Percentiles rank a stretch among this genome's conserved stretches.
phyloP scores from a whole-genome alignment of 2,888 invertebrate genomes.

The Willowsia nigromaculata region DNA sequence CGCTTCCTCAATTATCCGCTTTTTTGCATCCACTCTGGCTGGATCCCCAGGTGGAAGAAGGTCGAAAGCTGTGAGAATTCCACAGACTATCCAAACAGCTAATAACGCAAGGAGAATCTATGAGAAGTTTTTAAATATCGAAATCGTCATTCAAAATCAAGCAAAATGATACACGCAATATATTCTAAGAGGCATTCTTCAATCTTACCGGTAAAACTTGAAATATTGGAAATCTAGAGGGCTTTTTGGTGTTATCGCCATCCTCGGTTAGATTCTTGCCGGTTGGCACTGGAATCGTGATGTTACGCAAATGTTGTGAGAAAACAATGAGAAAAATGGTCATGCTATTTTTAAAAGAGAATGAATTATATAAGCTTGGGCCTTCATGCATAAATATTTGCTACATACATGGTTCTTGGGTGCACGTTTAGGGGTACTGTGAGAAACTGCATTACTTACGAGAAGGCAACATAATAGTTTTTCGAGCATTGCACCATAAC shows the following conservation, averaged over 20 bases:
- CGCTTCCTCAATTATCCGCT: constrained; percentile 86
- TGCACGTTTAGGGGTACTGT: no score
- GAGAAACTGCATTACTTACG: constrained; percentile 79
- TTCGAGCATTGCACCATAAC: constrained; percentile 80
- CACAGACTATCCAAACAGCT: constrained; percentile 89
- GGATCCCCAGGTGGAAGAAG: constrained; percentile 85
- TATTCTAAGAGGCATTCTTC: no score
- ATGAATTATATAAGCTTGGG: no score
- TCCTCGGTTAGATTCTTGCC: not conserved
- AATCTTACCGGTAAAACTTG: constrained; percentile 73
- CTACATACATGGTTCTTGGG: no score
- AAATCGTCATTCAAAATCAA: no score
- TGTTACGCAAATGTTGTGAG: constrained; percentile 55
- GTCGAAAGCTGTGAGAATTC: constrained; percentile 85
- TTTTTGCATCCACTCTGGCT: constrained; percentile 87
- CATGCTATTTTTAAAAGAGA: constrained; percentile 82
- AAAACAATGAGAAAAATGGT: constrained; percentile 81
- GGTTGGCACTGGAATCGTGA: constrained; percentile 36
- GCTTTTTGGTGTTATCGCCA: not conserved
- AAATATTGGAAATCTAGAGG: constrained; percentile 72
- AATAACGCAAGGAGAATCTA: constrained; percentile 88
- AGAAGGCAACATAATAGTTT: constrained; percentile 81
- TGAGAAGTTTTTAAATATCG: not conserved
- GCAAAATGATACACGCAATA: no score
- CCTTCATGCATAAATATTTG: no score